These are phyloP conservation scores for Paraescarpia echinospica DNA, from an alignment of 1,140 invertebrate species.

Conservation along the genomic window DNA sequence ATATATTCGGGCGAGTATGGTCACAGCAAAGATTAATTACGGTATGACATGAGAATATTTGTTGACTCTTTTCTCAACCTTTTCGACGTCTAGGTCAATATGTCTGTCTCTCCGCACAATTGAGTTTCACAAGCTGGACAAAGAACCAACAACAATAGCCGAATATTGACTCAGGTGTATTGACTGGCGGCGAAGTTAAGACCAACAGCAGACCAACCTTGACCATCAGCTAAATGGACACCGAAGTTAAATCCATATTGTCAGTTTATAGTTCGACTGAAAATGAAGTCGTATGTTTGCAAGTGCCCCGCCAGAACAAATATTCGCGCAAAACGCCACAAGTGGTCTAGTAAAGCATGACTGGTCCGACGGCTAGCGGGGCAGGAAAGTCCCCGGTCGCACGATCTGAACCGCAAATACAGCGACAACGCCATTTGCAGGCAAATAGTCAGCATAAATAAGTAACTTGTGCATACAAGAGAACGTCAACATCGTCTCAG, in stretches of 20 bases:
- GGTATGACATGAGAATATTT: not conserved
- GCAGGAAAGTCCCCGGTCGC: not conserved
- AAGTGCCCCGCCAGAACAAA: not conserved
- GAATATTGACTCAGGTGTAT: slow-evolving; percentile 1
- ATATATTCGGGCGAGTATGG: not conserved
- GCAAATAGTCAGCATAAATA: slow-evolving; percentile 6
- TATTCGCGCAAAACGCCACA: not conserved
- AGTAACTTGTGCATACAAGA: not conserved
- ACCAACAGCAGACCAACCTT: not conserved
- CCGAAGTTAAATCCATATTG: not conserved
- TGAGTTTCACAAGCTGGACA: not conserved
- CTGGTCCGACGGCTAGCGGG: not conserved
- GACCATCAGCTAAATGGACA: not conserved
- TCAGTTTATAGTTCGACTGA: not conserved
- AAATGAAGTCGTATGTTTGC: not conserved
- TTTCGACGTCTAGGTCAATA: not conserved
- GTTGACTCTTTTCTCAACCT: not conserved
- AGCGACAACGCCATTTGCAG: not conserved
- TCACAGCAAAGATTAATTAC: not conserved
- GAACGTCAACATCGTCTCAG: not conserved
- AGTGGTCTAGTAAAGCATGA: not conserved
- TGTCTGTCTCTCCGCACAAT: not conserved
- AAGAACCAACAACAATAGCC: not conserved
- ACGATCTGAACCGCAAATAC: not conserved
- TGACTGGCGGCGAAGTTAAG: not conserved